Conservation (phyloP, 2,797 vertebrate genomes). For the Schizopygopsis malacanthus region DNA sequence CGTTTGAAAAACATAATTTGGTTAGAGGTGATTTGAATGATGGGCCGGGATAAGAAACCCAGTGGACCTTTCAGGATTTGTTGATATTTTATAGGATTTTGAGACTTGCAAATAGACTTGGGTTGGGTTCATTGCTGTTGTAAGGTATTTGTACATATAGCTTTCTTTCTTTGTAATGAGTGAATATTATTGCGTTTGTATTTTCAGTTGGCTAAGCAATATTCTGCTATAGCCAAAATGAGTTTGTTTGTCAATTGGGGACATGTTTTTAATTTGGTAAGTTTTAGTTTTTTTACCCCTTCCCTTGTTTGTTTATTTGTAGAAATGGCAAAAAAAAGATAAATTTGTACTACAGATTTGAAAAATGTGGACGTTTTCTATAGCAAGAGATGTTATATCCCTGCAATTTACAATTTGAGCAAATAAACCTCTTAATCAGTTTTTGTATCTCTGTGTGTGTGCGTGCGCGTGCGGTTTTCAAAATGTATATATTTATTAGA, state of each 20-base stretch:
- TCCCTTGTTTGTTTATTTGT: constrained; percentile 78
- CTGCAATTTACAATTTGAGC: constrained; percentile 85
- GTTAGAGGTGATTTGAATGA: constrained; percentile 36
- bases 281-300: constrained; percentile 77
- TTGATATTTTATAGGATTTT: constrained; percentile 42
- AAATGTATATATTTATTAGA: too few species aligned
- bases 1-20: constrained; percentile 5
- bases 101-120: constrained; percentile 30
- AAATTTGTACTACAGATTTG: constrained; percentile 85
- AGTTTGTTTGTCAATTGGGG: constrained; percentile 65
- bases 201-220: constrained; percentile 74
- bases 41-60: constrained; percentile 27
- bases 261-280: constrained; percentile 70
- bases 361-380: constrained; percentile 86
- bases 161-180: constrained; percentile 76
- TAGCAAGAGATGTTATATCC: constrained; percentile 85
- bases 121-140: constrained; percentile 68
- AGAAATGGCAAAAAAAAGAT: constrained; percentile 74
- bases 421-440: constrained; percentile 81
- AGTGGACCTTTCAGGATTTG: constrained; percentile 37
- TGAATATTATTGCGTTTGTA: constrained; percentile 80
- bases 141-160: constrained; percentile 85
- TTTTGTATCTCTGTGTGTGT: not conserved
- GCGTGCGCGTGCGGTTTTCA: too few species aligned
- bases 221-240: constrained; percentile 62